These are phyloP conservation scores for Lysiphlebus fabarum DNA, from an alignment of 1,140 invertebrate species.

Conservation along the genomic window DNA sequence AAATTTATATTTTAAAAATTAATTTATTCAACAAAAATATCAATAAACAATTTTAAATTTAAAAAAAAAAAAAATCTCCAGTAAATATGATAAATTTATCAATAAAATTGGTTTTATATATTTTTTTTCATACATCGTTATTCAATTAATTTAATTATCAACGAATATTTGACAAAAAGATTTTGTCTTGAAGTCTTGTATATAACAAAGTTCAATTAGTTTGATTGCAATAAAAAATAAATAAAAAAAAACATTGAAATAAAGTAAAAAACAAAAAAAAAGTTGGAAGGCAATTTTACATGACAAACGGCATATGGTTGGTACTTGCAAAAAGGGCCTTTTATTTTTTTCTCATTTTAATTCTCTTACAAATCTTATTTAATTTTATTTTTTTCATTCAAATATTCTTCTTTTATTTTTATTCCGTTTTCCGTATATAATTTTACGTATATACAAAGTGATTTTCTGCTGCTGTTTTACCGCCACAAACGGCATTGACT, in stretches of 20 bases:
- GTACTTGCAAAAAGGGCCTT: conserved; percentile 6
- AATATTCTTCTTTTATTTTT: not conserved
- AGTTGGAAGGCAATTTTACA: not conserved
- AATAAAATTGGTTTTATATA: too few relatives aligned
- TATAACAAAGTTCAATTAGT: conserved; percentile 13
- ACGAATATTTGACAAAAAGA: conserved; percentile 14
- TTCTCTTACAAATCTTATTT: not conserved
- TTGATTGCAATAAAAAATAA: conserved; percentile 10
- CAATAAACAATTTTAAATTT: too few relatives aligned
- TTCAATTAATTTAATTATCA: conserved; percentile 15
- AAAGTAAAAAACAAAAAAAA: not conserved
- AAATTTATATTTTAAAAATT: too few relatives aligned
- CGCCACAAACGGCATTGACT: not conserved
- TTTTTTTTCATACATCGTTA: not conserved
- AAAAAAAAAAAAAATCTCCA: too few relatives aligned
- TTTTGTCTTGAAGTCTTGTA: not conserved
- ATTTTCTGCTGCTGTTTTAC: conserved; percentile 27
- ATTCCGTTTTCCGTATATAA: conserved; percentile 28
- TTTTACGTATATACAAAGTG: conserved; percentile 40
- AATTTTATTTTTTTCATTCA: not conserved
- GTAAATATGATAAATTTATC: too few relatives aligned
- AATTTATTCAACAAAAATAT: too few relatives aligned
- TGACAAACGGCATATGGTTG: conserved; percentile 6
- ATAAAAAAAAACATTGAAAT: not conserved
- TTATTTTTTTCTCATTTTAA: conserved; percentile 6